Evolutionary conservation across 2,888 invertebrate species (phyloP).

Genomic region (Polydrusus tereticollis): DNA sequence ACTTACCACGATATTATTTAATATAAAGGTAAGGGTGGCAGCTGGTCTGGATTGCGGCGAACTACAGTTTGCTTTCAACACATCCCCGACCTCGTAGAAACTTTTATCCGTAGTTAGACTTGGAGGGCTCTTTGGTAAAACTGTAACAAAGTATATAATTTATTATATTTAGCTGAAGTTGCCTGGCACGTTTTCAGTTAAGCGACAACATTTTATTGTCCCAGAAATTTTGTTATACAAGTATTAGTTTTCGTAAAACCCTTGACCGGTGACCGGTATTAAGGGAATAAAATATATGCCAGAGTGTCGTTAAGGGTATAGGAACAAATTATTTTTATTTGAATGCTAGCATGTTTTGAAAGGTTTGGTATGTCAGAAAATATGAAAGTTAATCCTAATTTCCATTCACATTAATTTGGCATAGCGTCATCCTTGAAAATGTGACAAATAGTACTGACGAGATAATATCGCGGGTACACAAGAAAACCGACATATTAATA

Average conservation of each 20-base stretch:
- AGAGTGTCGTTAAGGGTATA: no score
- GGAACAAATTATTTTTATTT: no score
- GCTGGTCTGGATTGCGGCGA: conserved; percentile 82
- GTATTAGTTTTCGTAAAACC: conserved; percentile 7
- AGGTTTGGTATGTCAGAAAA: no score
- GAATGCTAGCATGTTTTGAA: no score
- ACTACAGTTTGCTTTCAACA: conserved; percentile 83
- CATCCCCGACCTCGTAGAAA: conserved; percentile 82
- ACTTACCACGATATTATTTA: conserved; percentile 86
- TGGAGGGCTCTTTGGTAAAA: conserved; percentile 77
- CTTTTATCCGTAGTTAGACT: conserved; percentile 78
- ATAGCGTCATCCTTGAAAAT: no score
- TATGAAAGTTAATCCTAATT: no score
- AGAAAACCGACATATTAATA: no score
- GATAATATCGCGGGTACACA: no score
- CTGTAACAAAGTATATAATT: conserved; percentile 69
- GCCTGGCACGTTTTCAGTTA: conserved; percentile 21
- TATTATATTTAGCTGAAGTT: conserved; percentile 40
- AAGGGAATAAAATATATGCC: not conserved
- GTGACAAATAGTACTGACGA: no score
- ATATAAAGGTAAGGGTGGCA: conserved; percentile 79
- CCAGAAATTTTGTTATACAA: conserved; percentile 12
- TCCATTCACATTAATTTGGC: no score
- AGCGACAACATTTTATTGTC: conserved; percentile 32
- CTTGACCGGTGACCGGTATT: not conserved